A percentile compares a stretch with the other conserved stretches of the same genome.
These are phyloP conservation scores for Sigmodon hispidus DNA, from an alignment of 2,113 vertebrate genomes.

Conservation along the genomic window DNA sequence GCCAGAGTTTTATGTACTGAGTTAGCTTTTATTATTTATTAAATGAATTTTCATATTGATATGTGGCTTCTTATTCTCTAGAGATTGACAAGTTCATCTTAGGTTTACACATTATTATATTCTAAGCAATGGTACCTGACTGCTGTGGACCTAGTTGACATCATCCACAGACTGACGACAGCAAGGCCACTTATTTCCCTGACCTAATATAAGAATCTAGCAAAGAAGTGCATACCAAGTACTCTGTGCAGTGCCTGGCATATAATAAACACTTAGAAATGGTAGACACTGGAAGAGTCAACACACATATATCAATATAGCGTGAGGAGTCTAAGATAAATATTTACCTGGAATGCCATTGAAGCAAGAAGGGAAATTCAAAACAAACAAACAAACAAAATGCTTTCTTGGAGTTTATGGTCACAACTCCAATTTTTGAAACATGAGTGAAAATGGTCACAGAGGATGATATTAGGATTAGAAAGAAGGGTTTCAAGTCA, in stretches of 20 bases:
- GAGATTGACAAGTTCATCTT: neutral
- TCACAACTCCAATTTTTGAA: neutral
- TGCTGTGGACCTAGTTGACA: neutral
- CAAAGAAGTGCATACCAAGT: neutral
- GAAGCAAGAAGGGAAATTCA: neutral
- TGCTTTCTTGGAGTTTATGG: neutral
- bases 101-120: neutral
- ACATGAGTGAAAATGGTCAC: neutral
- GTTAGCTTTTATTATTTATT: conserved; percentile 34
- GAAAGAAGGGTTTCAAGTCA: neutral
- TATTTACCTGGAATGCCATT: neutral
- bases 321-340: neutral
- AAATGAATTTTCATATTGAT: conserved; percentile 10
- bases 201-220: neutral
- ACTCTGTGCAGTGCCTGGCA: neutral
- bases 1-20: conserved; percentile 7
- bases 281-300: neutral
- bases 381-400: neutral
- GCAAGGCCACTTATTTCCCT: neutral
- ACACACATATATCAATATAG: neutral
- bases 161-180: neutral
- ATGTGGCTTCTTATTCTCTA: neutral
- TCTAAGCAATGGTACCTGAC: neutral
- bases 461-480: neutral
- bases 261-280: neutral